Percentiles rank a stretch among this genome's conserved stretches.
Evolutionary conservation across 2,888 invertebrate species (phyloP).

Genomic region (Erannis defoliaria): DNA sequence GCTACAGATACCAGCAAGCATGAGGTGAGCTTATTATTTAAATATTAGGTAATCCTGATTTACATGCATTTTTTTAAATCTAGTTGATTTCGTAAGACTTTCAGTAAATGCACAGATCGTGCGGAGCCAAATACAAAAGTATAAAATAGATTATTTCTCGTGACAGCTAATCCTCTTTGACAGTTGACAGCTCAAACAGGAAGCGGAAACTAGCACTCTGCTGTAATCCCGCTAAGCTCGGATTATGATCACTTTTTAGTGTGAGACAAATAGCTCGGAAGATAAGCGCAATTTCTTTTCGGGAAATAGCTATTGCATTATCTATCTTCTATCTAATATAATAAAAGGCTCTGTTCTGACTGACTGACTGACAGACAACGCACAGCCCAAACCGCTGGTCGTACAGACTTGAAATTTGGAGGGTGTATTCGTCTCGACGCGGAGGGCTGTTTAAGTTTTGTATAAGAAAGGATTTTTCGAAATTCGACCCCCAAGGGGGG

Average conservation of each 20-base stretch:
- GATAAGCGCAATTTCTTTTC: constrained; percentile 2
- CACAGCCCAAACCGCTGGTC: no score
- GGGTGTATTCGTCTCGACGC: no score
- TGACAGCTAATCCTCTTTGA: constrained; percentile 39
- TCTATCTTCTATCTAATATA: no score
- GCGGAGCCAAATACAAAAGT: constrained; percentile 1
- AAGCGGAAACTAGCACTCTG: constrained; percentile 44
- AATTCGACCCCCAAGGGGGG: no score
- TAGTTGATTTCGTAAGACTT: neutral
- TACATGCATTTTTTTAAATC: no score
- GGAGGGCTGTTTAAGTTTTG: no score
- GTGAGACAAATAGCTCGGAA: constrained; percentile 21
- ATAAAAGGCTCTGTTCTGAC: neutral
- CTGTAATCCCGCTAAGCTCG: constrained; percentile 34
- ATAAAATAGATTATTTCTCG: constrained; percentile 8
- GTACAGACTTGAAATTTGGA: no score
- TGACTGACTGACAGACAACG: no score
- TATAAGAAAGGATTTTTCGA: no score
- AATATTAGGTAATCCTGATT: no score
- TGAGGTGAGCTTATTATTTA: no score
- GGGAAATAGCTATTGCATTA: neutral
- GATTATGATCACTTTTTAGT: constrained; percentile 29
- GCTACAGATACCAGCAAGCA: no score
- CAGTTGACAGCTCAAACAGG: constrained; percentile 42
- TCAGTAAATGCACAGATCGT: neutral